Percentiles rank a stretch among this genome's conserved stretches.
phyloP scores from a whole-genome alignment of 1,140 invertebrate species.

The roundworm (Caenorhabditis elegans) region DNA sequence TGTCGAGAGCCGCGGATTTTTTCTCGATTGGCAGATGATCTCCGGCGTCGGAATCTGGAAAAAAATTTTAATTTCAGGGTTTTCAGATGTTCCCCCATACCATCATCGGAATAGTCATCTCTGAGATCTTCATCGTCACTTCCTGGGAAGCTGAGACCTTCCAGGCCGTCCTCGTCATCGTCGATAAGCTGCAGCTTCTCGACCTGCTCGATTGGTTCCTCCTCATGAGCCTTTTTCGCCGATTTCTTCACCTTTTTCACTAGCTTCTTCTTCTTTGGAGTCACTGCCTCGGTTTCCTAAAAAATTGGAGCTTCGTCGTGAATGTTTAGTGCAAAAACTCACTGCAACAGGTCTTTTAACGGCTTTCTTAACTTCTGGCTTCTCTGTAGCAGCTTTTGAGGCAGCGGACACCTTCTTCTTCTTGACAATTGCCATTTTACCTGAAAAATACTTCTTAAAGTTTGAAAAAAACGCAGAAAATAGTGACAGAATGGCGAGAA shows the following conservation, averaged over 20 bases:
- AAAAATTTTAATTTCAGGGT: background rate
- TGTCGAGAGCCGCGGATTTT: slow-evolving; percentile 78
- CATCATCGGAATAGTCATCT: slow-evolving; percentile 15
- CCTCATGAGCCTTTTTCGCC: background rate
- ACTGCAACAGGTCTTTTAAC: background rate
- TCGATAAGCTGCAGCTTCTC: background rate
- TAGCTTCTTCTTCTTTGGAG: slow-evolving; percentile 6
- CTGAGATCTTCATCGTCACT: slow-evolving; percentile 1
- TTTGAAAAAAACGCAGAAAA: background rate
- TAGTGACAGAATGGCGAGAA: background rate
- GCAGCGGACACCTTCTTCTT: background rate
- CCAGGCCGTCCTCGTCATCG: background rate
- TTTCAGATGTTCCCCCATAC: background rate
- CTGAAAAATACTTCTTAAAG: background rate
- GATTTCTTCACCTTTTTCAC: background rate
- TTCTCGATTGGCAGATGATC: slow-evolving; percentile 81
- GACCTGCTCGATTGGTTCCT: background rate
- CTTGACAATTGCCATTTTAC: background rate
- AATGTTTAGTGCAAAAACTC: background rate
- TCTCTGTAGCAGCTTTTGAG: background rate
- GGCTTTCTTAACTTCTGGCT: background rate
- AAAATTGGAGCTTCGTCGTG: background rate
- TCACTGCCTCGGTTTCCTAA: background rate
- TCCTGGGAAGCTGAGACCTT: background rate
- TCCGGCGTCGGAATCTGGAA: slow-evolving; percentile 32